Percentiles rank a stretch among this genome's conserved stretches.
Evolutionary conservation across 2,797 vertebrate genomes (phyloP).

Genomic region (Ambastaia sidthimunki): DNA sequence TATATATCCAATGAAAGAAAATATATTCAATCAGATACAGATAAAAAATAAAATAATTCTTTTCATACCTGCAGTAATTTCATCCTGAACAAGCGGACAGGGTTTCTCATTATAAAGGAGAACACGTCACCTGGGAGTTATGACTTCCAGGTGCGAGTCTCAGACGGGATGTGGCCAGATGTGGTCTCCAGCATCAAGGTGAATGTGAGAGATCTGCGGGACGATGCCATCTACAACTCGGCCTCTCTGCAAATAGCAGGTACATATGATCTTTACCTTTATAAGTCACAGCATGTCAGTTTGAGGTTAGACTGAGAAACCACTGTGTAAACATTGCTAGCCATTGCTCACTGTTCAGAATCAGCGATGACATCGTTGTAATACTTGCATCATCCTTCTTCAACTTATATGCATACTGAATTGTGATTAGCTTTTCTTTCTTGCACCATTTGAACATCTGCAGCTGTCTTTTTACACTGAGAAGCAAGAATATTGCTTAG

Average conservation of each 20-base stretch:
- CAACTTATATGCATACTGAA: not conserved
- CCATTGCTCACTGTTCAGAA: not conserved
- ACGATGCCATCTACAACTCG: slow-evolving; percentile 85
- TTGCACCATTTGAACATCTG: not conserved
- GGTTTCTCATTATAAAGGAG: slow-evolving; percentile 87
- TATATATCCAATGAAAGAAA: not conserved
- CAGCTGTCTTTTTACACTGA: not conserved
- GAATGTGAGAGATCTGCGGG: slow-evolving; percentile 82
- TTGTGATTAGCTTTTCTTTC: not conserved
- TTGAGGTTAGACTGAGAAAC: no score
- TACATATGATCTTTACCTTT: slow-evolving; percentile 53
- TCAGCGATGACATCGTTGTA: not conserved
- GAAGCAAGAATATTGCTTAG: not conserved
- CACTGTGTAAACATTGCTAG: not conserved
- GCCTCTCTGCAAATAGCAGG: slow-evolving; percentile 85
- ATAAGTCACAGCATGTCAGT: not conserved
- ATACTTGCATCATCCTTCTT: not conserved
- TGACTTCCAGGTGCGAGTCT: slow-evolving; percentile 84
- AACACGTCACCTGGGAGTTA: slow-evolving; percentile 81
- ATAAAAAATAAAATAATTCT: no score
- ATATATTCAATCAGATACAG: not conserved
- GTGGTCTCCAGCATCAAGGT: slow-evolving; percentile 81
- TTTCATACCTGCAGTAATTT: slow-evolving; percentile 78
- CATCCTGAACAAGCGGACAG: slow-evolving; percentile 86
- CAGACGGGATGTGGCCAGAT: slow-evolving; percentile 90